Evolutionary conservation across 1,140 invertebrate species (phyloP), one percentile per base, ranked within the genome.

Genomic region (Drosophila suzukii): DNA sequence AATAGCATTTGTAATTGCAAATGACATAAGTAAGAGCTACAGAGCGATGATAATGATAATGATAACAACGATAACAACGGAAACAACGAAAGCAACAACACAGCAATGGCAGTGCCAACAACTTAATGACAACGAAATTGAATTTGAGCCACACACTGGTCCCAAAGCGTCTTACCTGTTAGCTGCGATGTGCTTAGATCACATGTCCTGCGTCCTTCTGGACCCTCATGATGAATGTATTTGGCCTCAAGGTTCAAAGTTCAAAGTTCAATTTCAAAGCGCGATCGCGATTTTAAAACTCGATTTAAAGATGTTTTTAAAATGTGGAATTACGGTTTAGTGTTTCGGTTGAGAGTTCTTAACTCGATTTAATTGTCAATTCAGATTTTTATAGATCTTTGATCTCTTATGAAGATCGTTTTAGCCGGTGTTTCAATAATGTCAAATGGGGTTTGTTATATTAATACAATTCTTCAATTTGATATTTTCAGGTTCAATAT

Each of bases 1-100:
- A 66, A 67, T 53, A 32, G 47, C 65, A 78, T 66, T 78, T 78
- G 75, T 79, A 73, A 79, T 79, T 66, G 68, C 68, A 54, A 79
- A 78, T 78, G 68, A 54, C 56, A 56, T 54, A 75, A 76, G 62
- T 53, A 73, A 53, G 51, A 68, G 66, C 32, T 36, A 34, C 70
- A 49, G 36, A 34, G 50, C 54, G 65, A 53, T 58, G 39, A 51
- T 66, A 76, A 56, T 67, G 74, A 67, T 51, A 70, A 68, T 39
- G 75, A 50, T 65, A 72, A 78, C 71, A 55, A 74, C 59, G 58
- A 41, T 41, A 44, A 44, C 58, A 72, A 58, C 20, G 20, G 20
- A 58, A 59, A 53, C 44, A 66, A 78, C 49, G 47, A 53, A 66
- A 39, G 30, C 58, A 50, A 68, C 50, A 54, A 51, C 49, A 68